Evolutionary conservation across 1,140 invertebrate species (phyloP), one percentile per base, ranked within the genome.

Genomic region (Globodera rostochiensis): DNA sequence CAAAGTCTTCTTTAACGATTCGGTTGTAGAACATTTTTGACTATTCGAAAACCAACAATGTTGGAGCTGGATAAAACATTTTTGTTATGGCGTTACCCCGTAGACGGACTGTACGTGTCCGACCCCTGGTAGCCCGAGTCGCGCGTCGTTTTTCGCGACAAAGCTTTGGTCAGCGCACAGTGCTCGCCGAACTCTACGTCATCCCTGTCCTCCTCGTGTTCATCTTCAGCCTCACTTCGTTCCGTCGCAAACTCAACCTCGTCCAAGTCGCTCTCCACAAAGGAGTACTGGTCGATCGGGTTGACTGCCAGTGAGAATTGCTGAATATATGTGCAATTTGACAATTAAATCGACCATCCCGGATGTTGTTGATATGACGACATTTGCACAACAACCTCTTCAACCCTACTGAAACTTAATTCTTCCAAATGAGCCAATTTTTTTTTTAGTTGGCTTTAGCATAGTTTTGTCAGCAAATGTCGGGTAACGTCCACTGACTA

Each of bases 281-380:
- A 85, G 45, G 84, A 80, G 74, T 82, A 85, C 57, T 86, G 79
- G 76, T 85, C 84, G 21, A 87, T 81, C 21, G 84, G 85, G 45
- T 73, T 79, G 9, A 84, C 85, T 53, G 80, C 80, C 45, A 82
- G 86, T 6, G 84, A 87, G 36, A 84, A 64, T 21, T 86, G 83
- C 84, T 85, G 15, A 4, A 84, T 46, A 80, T 47, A 4, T 64
- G 4, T 13, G 50, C 36, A 36, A 36, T 36, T 36, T 36, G 0
- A 36, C 36, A 36, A 36, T 36, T 36, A 36, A 3, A 36, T 36
- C 36, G 19, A 15, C 2, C 15, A 64, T 64, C 5, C 19, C 19
- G 57, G 57, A 13, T 19, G 19, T 15, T 53, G 15, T 3, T 53
- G 82, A 77, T 79, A 25, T 25, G 47, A 36, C 36, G 36, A 36